Conservation (phyloP, 2,888 invertebrate species). For the Sphaerophoria rueppellii region DNA sequence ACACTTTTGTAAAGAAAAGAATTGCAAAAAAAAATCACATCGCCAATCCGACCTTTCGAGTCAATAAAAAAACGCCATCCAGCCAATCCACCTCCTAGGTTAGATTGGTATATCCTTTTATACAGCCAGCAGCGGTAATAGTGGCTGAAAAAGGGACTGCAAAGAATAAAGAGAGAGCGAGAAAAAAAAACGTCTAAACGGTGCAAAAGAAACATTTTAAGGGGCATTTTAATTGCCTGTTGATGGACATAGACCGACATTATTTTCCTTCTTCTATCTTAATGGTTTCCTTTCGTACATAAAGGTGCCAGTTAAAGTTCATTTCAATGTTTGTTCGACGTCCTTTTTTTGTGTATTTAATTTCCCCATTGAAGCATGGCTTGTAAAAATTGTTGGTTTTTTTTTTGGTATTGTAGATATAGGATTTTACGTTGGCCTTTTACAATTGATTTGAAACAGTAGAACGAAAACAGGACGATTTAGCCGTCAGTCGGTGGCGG, state of each 20-base stretch:
- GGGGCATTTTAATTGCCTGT: constrained; percentile 74
- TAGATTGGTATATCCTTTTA: neutral
- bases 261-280: constrained; percentile 73
- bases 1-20: constrained; percentile 31
- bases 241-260: constrained; percentile 74
- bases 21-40: constrained; percentile 42
- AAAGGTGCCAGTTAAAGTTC: constrained; percentile 74
- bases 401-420: constrained; percentile 12
- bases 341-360: constrained; percentile 55
- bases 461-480: constrained; percentile 40
- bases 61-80: constrained; percentile 64
- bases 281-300: constrained; percentile 71
- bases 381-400: constrained; percentile 14
- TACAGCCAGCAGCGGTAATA: neutral
- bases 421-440: constrained; percentile 20
- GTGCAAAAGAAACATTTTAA: constrained; percentile 63
- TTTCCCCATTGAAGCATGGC: constrained; percentile 39
- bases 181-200: constrained; percentile 20
- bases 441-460: constrained; percentile 54
- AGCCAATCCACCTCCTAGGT: constrained; percentile 40
- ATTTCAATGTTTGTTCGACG: constrained; percentile 71
- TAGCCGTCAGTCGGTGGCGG: too few relatives aligned
- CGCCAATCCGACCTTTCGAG: constrained; percentile 58
- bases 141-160: neutral
- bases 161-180: neutral